Conservation (phyloP, 2,888 invertebrate species). For the Nasonia oneida region DNA sequence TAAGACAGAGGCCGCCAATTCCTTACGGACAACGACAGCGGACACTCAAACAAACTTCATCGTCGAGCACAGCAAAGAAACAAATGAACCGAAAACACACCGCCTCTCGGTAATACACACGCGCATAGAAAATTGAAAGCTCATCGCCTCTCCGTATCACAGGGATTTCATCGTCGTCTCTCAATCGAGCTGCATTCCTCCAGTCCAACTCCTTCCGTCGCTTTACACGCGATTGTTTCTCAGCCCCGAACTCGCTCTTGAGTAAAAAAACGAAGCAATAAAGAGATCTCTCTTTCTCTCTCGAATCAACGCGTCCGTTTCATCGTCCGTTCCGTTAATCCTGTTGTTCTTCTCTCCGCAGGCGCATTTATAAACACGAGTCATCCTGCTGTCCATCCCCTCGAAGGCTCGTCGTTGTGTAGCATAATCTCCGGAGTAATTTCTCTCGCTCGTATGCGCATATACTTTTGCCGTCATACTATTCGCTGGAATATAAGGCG, state of each 20-base stretch:
- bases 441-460: background rate
- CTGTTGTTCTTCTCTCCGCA: constrained; percentile 56
- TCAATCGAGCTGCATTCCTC: constrained; percentile 46
- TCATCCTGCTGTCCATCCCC: constrained; percentile 38
- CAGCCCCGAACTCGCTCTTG: constrained; percentile 2
- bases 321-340: constrained; percentile 55
- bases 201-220: constrained; percentile 42
- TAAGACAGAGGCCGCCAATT: background rate
- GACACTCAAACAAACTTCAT: constrained; percentile 36
- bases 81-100: background rate
- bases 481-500: background rate
- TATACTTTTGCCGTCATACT: background rate
- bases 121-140: background rate
- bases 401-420: background rate
- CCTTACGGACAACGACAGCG: background rate
- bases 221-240: constrained; percentile 38
- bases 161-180: constrained; percentile 45
- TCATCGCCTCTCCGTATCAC: constrained; percentile 32
- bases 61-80: background rate
- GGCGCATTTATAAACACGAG: constrained; percentile 38
- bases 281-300: constrained; percentile 38
- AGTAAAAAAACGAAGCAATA: constrained; percentile 16
- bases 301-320: constrained; percentile 56
- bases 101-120: background rate
- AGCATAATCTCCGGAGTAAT: background rate